These are phyloP conservation scores for Peromyscus aztecus DNA, from an alignment of 2,797 vertebrate species.

Conservation along the genomic window DNA sequence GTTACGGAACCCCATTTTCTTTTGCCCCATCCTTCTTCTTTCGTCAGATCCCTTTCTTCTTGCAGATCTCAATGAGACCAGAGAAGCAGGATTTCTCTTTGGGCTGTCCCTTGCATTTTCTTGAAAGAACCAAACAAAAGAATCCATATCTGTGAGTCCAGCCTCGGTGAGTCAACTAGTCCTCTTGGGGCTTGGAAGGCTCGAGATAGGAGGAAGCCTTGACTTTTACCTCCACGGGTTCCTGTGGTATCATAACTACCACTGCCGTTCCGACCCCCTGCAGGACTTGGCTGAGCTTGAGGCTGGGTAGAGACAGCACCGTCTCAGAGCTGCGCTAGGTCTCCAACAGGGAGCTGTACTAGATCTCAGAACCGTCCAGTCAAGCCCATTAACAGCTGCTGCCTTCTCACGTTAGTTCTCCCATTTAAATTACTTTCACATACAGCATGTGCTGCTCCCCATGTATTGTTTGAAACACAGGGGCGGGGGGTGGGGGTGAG, in stretches of 20 bases:
- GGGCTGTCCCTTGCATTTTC: not conserved
- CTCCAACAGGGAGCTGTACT: not conserved
- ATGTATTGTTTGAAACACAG: conserved; percentile 32
- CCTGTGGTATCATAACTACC: not conserved
- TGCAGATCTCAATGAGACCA: not conserved
- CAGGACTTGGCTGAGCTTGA: rapidly evolving
- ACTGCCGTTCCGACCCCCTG: not conserved
- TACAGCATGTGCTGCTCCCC: not conserved
- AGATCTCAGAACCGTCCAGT: not conserved
- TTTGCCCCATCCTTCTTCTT: not conserved
- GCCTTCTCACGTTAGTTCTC: not conserved
- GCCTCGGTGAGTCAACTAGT: not conserved
- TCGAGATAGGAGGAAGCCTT: not conserved
- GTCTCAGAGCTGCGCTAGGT: not conserved
- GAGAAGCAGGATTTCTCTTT: not conserved
- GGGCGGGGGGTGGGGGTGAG: not conserved
- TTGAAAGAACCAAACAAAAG: not conserved
- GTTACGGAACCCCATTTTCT: not conserved
- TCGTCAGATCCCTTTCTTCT: not conserved
- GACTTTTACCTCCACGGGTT: not conserved
- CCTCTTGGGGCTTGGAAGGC: not conserved
- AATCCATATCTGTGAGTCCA: not conserved
- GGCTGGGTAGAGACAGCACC: not conserved
- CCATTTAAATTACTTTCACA: not conserved
- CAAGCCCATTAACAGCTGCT: not conserved